These are phyloP conservation scores for Leucozona laternaria DNA, from an alignment of 2,888 invertebrate genomes.

Conservation along the genomic window DNA sequence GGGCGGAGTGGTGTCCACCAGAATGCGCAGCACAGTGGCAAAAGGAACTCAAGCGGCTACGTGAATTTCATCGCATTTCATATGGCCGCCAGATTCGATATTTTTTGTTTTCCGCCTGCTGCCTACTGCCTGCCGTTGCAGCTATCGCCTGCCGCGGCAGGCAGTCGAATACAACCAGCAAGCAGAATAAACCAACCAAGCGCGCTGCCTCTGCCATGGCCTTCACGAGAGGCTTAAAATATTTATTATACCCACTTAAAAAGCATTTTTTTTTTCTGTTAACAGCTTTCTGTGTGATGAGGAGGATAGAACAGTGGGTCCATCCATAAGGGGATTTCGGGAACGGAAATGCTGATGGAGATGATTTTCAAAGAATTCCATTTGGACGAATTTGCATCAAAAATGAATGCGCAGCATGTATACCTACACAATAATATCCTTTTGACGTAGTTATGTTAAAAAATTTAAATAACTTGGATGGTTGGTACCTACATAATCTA, in stretches of 20 bases:
- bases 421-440: constrained; percentile 5
- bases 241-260: constrained; percentile 61
- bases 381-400: constrained; percentile 63
- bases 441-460: constrained; percentile 15
- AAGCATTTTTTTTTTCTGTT: constrained; percentile 28
- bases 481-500: neutral
- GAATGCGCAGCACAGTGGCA: constrained; percentile 68
- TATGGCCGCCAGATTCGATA: constrained; percentile 69
- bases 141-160: neutral
- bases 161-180: no score
- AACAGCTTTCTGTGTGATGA: constrained; percentile 29
- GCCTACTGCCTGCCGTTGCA: neutral
- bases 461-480: neutral
- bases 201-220: constrained; percentile 42
- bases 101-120: constrained; percentile 51
- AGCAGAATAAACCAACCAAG: constrained; percentile 13
- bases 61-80: constrained; percentile 74
- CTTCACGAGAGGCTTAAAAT: constrained; percentile 66
- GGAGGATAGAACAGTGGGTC: neutral
- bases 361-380: constrained; percentile 44
- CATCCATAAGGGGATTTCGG: neutral
- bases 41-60: constrained; percentile 55
- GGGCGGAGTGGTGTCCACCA: constrained; percentile 18
- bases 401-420: constrained; percentile 48
- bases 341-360: neutral